Conservation (phyloP, 2,888 invertebrate genomes). For the Zelleria hepariella region DNA sequence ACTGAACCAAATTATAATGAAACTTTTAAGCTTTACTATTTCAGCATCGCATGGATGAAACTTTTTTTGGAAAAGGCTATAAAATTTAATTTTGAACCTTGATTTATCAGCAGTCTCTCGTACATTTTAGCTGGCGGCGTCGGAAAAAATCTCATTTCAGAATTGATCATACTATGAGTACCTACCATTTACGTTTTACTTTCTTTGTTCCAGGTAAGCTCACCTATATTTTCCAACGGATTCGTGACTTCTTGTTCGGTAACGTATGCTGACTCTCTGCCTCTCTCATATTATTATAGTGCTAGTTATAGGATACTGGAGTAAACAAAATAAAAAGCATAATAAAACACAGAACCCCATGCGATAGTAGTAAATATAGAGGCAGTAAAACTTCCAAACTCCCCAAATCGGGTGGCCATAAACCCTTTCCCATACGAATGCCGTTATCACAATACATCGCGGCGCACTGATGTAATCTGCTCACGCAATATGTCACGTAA, state of each 20-base stretch:
- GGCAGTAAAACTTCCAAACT: neutral
- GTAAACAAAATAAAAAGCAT: neutral
- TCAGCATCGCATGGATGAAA: too few species aligned
- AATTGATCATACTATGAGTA: too few species aligned
- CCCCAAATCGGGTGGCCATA: neutral
- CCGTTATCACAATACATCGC: neutral
- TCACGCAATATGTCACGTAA: conserved; percentile 22
- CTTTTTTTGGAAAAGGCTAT: too few species aligned
- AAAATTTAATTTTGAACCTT: too few species aligned
- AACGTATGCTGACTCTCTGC: neutral
- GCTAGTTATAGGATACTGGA: neutral
- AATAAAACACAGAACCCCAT: neutral
- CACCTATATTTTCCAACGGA: neutral
- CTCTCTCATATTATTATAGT: neutral
- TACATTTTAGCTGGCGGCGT: too few species aligned
- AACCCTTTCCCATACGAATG: neutral
- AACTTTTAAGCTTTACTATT: too few species aligned
- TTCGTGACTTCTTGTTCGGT: neutral
- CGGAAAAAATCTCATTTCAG: too few species aligned
- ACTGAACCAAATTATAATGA: too few species aligned
- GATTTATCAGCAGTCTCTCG: too few species aligned
- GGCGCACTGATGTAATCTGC: neutral
- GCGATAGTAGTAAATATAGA: neutral
- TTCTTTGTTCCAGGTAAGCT: conserved; percentile 1
- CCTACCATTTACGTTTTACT: neutral